phyloP scores from a whole-genome alignment of 1,140 invertebrate genomes.

The Achroia grisella region DNA sequence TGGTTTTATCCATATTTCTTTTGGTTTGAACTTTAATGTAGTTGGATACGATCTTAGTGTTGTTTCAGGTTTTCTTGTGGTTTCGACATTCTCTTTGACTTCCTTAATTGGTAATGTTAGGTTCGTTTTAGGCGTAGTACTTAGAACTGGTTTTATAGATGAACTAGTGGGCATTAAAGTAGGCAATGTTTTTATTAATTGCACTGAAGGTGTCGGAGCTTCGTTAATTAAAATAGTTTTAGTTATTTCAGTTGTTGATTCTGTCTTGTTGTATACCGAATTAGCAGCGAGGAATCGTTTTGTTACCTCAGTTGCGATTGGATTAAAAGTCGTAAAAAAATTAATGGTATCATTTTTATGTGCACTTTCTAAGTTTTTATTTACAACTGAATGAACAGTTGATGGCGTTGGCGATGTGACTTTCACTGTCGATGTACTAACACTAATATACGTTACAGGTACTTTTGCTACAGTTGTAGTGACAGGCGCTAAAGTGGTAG shows the following conservation, averaged over 20 bases:
- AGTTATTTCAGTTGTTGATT: neutral
- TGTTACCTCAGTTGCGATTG: neutral
- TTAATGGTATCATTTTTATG: neutral
- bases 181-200: neutral
- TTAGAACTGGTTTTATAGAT: neutral
- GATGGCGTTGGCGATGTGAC: conserved; percentile 8
- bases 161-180: neutral
- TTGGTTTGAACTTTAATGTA: conserved; percentile 49
- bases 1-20: conserved; percentile 67
- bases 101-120: conserved; percentile 17
- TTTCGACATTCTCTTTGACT: conserved; percentile 24
- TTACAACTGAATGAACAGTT: too few species aligned
- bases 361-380: neutral
- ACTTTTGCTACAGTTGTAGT: conserved; percentile 11
- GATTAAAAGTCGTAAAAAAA: neutral
- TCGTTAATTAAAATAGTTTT: neutral
- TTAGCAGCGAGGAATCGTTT: neutral
- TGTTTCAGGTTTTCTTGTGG: conserved; percentile 22
- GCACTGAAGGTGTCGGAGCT: neutral
- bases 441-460: conserved; percentile 4
- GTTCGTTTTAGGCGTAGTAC: conserved; percentile 9
- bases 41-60: conserved; percentile 21
- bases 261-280: neutral
- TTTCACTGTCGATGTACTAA: conserved; percentile 14
- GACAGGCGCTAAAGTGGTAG: conserved; percentile 18